phyloP scores from a whole-genome alignment of 2,797 vertebrate genomes.

The Rhynchonycteris naso region DNA sequence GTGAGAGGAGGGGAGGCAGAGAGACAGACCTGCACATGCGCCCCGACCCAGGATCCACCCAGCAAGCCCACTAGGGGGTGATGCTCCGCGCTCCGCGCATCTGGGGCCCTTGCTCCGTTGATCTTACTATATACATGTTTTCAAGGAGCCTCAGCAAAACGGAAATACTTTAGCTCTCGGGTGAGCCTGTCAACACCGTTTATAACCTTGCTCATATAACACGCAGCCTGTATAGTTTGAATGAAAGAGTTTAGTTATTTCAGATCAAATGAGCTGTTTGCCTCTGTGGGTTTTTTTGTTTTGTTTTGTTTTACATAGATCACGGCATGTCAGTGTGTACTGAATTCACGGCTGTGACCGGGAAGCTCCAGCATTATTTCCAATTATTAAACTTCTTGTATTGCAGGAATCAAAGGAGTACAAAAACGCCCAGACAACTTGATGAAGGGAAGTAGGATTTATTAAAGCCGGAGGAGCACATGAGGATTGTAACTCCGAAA shows the following conservation, averaged over 20 bases:
- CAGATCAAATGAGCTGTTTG: not conserved
- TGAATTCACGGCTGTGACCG: not conserved
- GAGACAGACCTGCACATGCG: too few species aligned
- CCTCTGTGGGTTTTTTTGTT: too few species aligned
- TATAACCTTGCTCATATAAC: slow-evolving; percentile 36
- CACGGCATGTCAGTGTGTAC: not conserved
- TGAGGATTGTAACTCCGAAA: too few species aligned
- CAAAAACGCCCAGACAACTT: too few species aligned
- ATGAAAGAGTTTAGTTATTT: not conserved
- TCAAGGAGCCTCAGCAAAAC: slow-evolving; percentile 58
- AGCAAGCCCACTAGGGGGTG: too few species aligned
- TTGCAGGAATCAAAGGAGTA: too few species aligned
- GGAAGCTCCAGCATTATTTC: not conserved
- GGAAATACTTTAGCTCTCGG: slow-evolving; percentile 47
- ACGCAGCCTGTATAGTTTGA: not conserved
- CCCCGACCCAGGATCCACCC: too few species aligned
- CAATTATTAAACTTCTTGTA: not conserved
- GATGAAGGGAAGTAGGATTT: too few species aligned
- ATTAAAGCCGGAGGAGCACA: too few species aligned
- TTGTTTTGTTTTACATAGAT: not conserved
- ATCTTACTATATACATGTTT: slow-evolving; percentile 73
- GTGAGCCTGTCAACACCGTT: slow-evolving; percentile 42
- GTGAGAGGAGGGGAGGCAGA: too few species aligned
- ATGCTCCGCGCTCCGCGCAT: too few species aligned
- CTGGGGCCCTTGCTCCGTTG: not conserved